Conservation (phyloP, 1,140 invertebrate species). For the Meteorus sp. region DNA sequence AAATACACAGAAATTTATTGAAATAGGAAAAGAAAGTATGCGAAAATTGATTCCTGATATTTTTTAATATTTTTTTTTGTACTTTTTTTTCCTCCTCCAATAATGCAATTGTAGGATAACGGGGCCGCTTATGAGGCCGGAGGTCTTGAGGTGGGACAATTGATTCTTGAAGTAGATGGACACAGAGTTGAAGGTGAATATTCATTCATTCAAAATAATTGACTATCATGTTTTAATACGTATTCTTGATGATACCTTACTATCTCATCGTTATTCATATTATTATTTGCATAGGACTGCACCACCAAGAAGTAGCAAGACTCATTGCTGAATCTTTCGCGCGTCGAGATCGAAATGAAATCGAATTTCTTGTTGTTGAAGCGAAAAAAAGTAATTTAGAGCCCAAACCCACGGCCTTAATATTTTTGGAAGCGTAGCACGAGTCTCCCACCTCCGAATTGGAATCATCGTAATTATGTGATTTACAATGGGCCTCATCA, state of each 20-base stretch:
- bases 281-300: slow-evolving; percentile 52
- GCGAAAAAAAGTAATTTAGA: slow-evolving; percentile 88
- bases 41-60: too few species aligned
- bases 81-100: not conserved
- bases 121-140: slow-evolving; percentile 91
- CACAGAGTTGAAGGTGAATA: slow-evolving; percentile 81
- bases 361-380: slow-evolving; percentile 88
- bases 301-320: slow-evolving; percentile 80
- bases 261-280: not conserved
- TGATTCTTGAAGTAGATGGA: slow-evolving; percentile 92
- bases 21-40: too few species aligned
- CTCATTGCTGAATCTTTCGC: slow-evolving; percentile 89
- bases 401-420: slow-evolving; percentile 82
- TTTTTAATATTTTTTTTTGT: not conserved
- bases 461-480: slow-evolving; percentile 48
- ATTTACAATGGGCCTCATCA: not conserved
- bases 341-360: slow-evolving; percentile 79
- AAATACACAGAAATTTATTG: not conserved
- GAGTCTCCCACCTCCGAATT: slow-evolving; percentile 58
- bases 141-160: slow-evolving; percentile 88
- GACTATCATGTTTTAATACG: not conserved
- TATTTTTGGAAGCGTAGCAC: slow-evolving; percentile 87
- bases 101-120: slow-evolving; percentile 71
- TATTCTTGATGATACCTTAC: not conserved
- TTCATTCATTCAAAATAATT: slow-evolving; percentile 31